A percentile compares a stretch with the other conserved stretches of the same genome.
These are phyloP conservation scores for Phrynosoma blainvillii DNA, from an alignment of 2,113 vertebrate genomes.

Conservation along the genomic window DNA sequence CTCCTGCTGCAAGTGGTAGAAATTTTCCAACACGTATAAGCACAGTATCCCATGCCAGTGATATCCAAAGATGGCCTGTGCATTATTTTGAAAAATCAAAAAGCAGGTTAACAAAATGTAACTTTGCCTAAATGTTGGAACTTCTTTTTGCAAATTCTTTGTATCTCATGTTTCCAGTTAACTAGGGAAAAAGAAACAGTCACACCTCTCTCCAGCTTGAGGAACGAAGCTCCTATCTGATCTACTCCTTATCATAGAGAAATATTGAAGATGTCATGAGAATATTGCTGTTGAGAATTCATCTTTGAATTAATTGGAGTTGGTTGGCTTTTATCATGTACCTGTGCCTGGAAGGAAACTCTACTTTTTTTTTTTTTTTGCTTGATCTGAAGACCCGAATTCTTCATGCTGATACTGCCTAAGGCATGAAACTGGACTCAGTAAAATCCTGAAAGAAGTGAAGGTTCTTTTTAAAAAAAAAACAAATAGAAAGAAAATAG, in stretches of 20 bases:
- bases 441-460: not conserved
- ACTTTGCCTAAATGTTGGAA: not conserved
- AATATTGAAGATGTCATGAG: constrained; percentile 36
- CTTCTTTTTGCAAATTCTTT: not conserved
- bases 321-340: constrained; percentile 49
- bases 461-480: constrained; percentile 1
- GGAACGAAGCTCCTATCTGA: constrained; percentile 10
- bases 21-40: no score
- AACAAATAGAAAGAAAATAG: not conserved
- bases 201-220: constrained; percentile 20
- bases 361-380: constrained; percentile 24
- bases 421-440: constrained; percentile 9
- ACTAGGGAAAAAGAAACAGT: not conserved
- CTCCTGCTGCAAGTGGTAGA: no score
- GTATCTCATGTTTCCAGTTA: constrained; percentile 6
- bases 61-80: not conserved
- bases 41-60: not conserved
- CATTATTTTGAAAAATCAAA: not conserved
- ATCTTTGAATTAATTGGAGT: constrained; percentile 49
- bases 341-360: constrained; percentile 36
- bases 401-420: constrained; percentile 43
- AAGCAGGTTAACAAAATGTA: not conserved
- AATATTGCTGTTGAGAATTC: constrained; percentile 34
- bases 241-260: constrained; percentile 37
- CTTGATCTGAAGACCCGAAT: constrained; percentile 53